Evolutionary conservation across 2,797 vertebrate species (phyloP), one percentile per base, ranked within the genome.

Genomic region (Lycodopsis pacificus): DNA sequence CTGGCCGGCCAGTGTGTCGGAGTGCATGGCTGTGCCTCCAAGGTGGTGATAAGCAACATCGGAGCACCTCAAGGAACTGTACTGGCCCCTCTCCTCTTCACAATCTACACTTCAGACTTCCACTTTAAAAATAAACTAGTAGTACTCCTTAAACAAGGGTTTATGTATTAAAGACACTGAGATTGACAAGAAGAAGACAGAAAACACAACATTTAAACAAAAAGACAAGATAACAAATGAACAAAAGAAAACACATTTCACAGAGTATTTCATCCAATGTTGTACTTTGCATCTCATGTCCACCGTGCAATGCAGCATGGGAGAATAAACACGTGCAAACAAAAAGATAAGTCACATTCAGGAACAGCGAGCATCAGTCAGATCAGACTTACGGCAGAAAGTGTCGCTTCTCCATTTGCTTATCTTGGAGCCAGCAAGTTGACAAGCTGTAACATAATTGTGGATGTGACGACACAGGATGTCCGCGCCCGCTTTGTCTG

Each of bases 381-480:
- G 17, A 27, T 58, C 53, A 56, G 42, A 76, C 83, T 85, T 66
- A 85, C 80, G 56, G 58, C 83, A 85, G 70, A 82, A 64, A 7
- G 5, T 15, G 2, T 64, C 20, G 0, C 19, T 79, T 36, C 83
- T 82, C 83, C 83, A 85, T 53, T 56, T 1, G 3, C n/a, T 59
- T 30, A 85, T 73, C 30, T 73, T 66, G 27, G 30, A 9, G 0
- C 73, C 77, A 13, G 70, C 69, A 3, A 82, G 69, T 73, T 85
- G 83, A 73, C 83, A 85, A 25, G 73, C 44, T 3, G 61, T 25
- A 2, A 80, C 76, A 27, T 82, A 85, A 36, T 22, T 71, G 57
- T 80, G 73, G 62, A 85, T 74, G 32, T 82, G 76, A 53, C 61
- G 59, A 42, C 83, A 85, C 42, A 82, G 62, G 40, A 64, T 2